Conservation (phyloP, 1,140 invertebrate genomes). For the Notospermus geniculatus region DNA sequence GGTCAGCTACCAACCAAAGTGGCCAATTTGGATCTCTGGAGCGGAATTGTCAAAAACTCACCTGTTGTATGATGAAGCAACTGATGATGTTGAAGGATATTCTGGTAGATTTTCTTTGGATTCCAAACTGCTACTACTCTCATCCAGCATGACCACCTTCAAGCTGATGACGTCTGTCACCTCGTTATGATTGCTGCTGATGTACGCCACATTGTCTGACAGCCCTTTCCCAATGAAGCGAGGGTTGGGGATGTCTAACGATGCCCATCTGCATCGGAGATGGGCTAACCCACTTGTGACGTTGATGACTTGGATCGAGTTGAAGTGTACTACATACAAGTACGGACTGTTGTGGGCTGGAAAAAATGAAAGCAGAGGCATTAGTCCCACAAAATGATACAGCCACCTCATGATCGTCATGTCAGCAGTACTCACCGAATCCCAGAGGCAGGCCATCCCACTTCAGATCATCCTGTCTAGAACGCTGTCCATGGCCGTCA, state of each 20-base stretch:
- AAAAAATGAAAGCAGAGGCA: conserved; percentile 38
- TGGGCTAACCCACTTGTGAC: conserved; percentile 35
- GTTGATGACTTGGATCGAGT: conserved; percentile 66
- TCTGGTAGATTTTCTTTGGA: too few relatives aligned
- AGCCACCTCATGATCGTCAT: too few relatives aligned
- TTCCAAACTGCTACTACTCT: too few relatives aligned
- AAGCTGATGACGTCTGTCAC: conserved; percentile 40
- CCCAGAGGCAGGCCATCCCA: conserved; percentile 78
- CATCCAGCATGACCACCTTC: not conserved
- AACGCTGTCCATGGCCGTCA: conserved; percentile 74
- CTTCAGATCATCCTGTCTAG: conserved; percentile 72
- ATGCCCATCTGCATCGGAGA: conserved; percentile 46
- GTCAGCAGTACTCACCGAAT: conserved; percentile 70
- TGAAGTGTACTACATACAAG: conserved; percentile 74
- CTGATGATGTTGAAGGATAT: too few relatives aligned
- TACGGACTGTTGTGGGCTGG: conserved; percentile 72
- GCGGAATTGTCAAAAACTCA: too few relatives aligned
- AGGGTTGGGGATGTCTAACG: conserved; percentile 61
- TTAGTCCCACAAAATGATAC: too few relatives aligned
- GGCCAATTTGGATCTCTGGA: too few relatives aligned
- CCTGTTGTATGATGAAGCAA: too few relatives aligned
- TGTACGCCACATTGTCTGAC: conserved; percentile 54
- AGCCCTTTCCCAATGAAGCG: conserved; percentile 61
- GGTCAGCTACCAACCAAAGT: too few relatives aligned
- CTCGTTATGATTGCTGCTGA: conserved; percentile 56